These are phyloP conservation scores for Alloscopus bannaensis DNA, from an alignment of 2,888 invertebrate species.

Conservation along the genomic window DNA sequence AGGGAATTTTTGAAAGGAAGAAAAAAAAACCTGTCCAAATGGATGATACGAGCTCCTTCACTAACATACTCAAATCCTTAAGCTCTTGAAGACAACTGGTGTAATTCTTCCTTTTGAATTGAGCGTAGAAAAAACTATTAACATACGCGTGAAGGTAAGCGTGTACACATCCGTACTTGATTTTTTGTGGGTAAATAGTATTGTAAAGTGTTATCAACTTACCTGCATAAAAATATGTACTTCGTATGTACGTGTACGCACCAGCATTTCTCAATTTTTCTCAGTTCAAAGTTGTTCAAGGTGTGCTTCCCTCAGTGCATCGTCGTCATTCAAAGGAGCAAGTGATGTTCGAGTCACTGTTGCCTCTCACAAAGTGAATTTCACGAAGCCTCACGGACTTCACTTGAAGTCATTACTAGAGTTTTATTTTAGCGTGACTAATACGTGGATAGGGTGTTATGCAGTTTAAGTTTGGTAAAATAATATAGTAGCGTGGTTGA, in stretches of 20 bases:
- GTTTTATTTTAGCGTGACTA: conserved; percentile 11
- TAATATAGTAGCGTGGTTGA: background rate
- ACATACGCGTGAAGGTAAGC: too few relatives aligned
- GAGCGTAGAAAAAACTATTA: too few relatives aligned
- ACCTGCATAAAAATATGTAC: conserved; percentile 27
- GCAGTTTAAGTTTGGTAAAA: background rate
- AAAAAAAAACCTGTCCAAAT: conserved; percentile 4
- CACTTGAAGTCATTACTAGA: conserved; percentile 12
- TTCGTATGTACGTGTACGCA: background rate
- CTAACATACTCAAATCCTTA: too few relatives aligned
- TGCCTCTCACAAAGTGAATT: too few relatives aligned
- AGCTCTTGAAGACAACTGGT: too few relatives aligned
- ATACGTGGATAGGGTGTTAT: background rate
- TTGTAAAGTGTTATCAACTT: conserved; percentile 38
- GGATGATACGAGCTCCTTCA: too few relatives aligned
- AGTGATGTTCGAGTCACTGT: conserved; percentile 23
- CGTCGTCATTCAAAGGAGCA: conserved; percentile 56
- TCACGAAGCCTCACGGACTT: too few relatives aligned
- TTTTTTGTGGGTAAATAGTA: too few relatives aligned
- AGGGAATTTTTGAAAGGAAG: too few relatives aligned
- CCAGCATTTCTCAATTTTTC: conserved; percentile 1
- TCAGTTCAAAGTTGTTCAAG: conserved; percentile 42
- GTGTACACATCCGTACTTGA: too few relatives aligned
- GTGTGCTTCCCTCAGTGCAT: conserved; percentile 55
- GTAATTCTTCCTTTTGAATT: too few relatives aligned